phyloP scores from a whole-genome alignment of 1,140 invertebrate species.

The Hyposmocoma kahamanoa region DNA sequence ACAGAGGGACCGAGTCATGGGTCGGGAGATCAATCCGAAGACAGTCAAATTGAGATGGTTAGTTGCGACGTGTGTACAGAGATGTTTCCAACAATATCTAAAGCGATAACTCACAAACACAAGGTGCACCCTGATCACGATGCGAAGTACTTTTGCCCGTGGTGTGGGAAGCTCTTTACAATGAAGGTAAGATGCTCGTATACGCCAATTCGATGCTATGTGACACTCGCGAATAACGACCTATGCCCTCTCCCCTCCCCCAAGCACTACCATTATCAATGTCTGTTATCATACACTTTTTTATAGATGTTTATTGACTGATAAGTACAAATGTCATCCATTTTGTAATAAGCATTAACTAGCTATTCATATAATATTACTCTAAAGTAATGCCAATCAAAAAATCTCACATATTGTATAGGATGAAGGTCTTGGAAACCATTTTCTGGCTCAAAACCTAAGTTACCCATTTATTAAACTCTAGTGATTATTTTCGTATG shows the following conservation, averaged over 20 bases:
- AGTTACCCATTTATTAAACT: too few relatives aligned
- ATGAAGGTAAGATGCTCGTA: constrained; percentile 73
- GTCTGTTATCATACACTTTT: background rate
- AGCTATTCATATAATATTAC: too few relatives aligned
- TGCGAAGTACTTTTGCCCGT: constrained; percentile 78
- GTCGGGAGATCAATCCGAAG: constrained; percentile 28
- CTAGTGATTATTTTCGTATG: too few relatives aligned
- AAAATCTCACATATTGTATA: too few relatives aligned
- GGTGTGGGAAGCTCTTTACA: constrained; percentile 81
- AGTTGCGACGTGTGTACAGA: constrained; percentile 77
- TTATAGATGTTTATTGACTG: too few relatives aligned
- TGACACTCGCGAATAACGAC: background rate
- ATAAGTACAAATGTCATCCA: too few relatives aligned
- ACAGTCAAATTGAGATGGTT: constrained; percentile 45
- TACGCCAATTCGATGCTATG: background rate
- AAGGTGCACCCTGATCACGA: constrained; percentile 78
- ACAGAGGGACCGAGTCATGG: constrained; percentile 23
- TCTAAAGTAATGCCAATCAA: too few relatives aligned
- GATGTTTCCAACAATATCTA: constrained; percentile 76
- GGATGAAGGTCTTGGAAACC: too few relatives aligned
- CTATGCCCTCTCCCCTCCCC: constrained; percentile 10
- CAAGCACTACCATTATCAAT: constrained; percentile 3
- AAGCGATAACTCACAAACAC: constrained; percentile 80
- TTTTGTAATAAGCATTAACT: too few relatives aligned
- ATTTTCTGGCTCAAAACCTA: too few relatives aligned